Base-by-base conservation (phyloP, 2,888 invertebrate species). In the Spilarctia lutea region DNA sequence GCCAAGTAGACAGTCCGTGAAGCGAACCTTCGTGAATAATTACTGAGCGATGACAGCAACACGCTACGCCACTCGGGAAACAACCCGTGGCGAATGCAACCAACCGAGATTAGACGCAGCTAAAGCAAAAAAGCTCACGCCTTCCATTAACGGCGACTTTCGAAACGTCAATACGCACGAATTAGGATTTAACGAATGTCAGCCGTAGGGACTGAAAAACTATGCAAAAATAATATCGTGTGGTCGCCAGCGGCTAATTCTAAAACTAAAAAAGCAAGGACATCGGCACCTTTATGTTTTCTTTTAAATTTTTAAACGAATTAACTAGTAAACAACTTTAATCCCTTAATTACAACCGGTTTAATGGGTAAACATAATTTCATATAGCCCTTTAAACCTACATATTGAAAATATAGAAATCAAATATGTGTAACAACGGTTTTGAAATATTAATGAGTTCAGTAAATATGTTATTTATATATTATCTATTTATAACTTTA, bases 161-260 rank as follows among this genome's bases (percentile, higher is more conserved):
- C 92, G 88, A 93, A 93, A 90, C 92, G 94, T 93, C 94, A 93
- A 93, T 94, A 94, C 94, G 94, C 94, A 94, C 94, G 94, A 91
- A 93, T 94, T 93, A 93, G 91, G 89, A 91, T 91, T 92, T 91
- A 88, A 90, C 90, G 86, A 89, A 91, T 89, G 89, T 86, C 88
- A 83, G 86, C 82, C 88, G 79, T 83, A 81, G 77, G 78, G 79
- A 76, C 72, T 71, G 73, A 86, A 84, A 88, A 91, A 91, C 89
- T 89, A 87, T 87, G 86, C 86, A 86, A 88, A 86, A 81, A 83
- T 86, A 85, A 87, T 86, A 80, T 84, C 80, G 77, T 70, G 73
- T 82, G 82, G 81, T 79, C 77, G 81, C 13, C 45, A 33, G 24
- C 42, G 20, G 63, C 30, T 70, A 20, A 13, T 63, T 60, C 10